Evolutionary conservation across 2,888 invertebrate genomes (phyloP).

Genomic region (Drosophila recens): DNA sequence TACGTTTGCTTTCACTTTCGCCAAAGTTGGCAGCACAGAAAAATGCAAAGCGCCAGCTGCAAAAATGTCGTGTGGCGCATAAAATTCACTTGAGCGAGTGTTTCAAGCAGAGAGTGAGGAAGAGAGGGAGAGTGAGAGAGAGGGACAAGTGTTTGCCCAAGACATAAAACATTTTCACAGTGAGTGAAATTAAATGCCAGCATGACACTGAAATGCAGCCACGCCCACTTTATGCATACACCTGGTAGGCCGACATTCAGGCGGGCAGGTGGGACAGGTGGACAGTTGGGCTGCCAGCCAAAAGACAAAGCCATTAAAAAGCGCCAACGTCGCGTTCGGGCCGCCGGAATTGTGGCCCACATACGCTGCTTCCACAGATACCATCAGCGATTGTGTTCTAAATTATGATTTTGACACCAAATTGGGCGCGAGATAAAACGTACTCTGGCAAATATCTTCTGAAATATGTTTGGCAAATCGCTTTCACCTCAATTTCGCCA

Average conservation of each 20-base stretch:
- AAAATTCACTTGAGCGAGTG: conserved; percentile 66
- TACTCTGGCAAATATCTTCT: not conserved
- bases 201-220: conserved; percentile 78
- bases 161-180: conserved; percentile 80
- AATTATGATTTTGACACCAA: conserved; percentile 45
- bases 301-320: conserved; percentile 78
- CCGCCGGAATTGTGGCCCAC: conserved; percentile 66
- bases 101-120: not conserved
- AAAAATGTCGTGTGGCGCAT: conserved; percentile 75
- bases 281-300: conserved; percentile 25
- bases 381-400: conserved; percentile 34
- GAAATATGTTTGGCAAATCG: conserved; percentile 2
- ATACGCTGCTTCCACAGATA: conserved; percentile 33
- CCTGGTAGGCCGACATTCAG: not conserved
- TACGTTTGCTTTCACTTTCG: conserved; percentile 65
- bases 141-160: conserved; percentile 73
- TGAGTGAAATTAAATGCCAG: conserved; percentile 81
- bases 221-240: conserved; percentile 39
- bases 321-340: conserved; percentile 69
- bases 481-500: conserved; percentile 21
- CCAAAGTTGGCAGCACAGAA: conserved; percentile 46
- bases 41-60: conserved; percentile 68
- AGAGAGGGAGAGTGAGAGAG: not conserved
- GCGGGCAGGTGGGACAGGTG: conserved; percentile 1
- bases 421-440: not conserved